phyloP scores from a whole-genome alignment of 2,113 vertebrate genomes.

The Trochalopteron elliotii region DNA sequence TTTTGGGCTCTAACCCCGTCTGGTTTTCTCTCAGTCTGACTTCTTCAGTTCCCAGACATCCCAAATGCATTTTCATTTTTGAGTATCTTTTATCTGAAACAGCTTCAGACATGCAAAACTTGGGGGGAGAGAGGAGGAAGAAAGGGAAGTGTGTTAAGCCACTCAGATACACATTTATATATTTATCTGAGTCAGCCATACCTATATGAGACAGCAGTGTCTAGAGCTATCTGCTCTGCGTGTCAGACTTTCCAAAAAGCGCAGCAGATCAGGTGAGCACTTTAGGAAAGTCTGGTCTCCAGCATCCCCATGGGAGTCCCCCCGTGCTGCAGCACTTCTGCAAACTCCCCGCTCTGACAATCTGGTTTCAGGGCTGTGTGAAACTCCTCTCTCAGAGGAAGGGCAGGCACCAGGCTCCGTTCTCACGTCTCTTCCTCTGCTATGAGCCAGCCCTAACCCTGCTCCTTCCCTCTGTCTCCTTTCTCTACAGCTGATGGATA shows the following conservation, averaged over 20 bases:
- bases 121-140: neutral
- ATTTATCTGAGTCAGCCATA: conserved; percentile 52
- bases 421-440: neutral
- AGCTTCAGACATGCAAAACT: conserved; percentile 63
- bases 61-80: conserved; percentile 47
- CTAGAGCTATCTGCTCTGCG: neutral
- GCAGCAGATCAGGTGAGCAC: neutral
- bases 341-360: neutral
- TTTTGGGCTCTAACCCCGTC: conserved; percentile 30
- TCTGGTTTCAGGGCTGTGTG: neutral
- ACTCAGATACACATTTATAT: neutral
- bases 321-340: neutral
- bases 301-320: neutral
- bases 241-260: conserved; percentile 54
- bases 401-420: neutral
- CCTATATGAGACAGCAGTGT: conserved; percentile 21
- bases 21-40: conserved; percentile 51
- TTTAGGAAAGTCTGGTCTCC: conserved; percentile 19
- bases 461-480: neutral
- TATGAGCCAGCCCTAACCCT: neutral
- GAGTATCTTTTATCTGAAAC: conserved; percentile 52
- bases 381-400: neutral
- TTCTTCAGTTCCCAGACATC: conserved; percentile 47
- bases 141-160: conserved; percentile 26
- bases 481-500: neutral